Percentiles rank a stretch among this genome's conserved stretches.
These are phyloP conservation scores for Procambarus clarkii DNA, from an alignment of 1,140 invertebrate species.

Conservation along the genomic window DNA sequence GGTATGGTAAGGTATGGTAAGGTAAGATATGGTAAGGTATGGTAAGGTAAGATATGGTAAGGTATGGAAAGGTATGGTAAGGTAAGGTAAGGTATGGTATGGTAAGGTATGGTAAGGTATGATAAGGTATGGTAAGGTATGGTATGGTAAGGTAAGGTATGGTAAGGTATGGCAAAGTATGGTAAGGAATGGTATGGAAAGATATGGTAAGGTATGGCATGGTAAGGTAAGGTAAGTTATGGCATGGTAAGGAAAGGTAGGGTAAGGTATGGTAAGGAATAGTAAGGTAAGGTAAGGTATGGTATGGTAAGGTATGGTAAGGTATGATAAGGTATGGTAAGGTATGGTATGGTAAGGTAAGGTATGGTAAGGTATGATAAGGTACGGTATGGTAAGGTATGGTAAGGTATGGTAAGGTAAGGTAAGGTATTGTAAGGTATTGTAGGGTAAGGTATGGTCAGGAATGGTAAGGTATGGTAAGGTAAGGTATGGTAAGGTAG, in stretches of 20 bases:
- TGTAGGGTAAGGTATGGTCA: too few species aligned
- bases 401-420: background rate
- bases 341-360: constrained; percentile 25
- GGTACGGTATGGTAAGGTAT: background rate
- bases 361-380: background rate
- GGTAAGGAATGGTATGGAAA: background rate
- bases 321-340: background rate
- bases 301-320: background rate
- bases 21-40: too few species aligned
- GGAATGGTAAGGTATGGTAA: too few species aligned
- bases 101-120: background rate
- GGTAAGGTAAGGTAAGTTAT: constrained; percentile 7
- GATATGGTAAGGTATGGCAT: background rate
- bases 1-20: too few species aligned
- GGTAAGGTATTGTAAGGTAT: too few species aligned
- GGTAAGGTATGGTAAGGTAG: too few species aligned
- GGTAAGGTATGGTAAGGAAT: background rate
- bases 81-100: background rate
- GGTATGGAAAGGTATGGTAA: background rate
- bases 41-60: too few species aligned
- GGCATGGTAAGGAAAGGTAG: constrained; percentile 2
- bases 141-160: background rate
- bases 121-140: background rate
- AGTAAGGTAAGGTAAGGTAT: background rate
- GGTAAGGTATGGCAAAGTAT: constrained; percentile 6